phyloP scores from a whole-genome alignment of 2,888 invertebrate genomes.

The Selenia dentaria region DNA sequence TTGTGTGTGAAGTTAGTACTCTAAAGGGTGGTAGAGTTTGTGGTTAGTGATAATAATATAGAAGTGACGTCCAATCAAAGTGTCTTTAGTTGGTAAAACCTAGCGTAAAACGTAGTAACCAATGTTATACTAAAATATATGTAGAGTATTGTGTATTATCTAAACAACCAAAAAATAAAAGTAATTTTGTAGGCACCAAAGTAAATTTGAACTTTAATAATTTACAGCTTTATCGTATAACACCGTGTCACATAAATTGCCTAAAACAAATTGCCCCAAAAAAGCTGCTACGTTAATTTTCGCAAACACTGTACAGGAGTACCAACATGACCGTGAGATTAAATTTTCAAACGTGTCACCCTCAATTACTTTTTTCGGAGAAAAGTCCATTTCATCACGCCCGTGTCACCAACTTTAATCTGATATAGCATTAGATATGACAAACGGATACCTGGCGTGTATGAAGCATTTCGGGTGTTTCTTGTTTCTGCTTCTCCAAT shows the following conservation, averaged over 20 bases:
- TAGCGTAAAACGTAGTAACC: too few relatives aligned
- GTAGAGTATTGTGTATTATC: too few relatives aligned
- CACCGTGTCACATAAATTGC: slow-evolving; percentile 50
- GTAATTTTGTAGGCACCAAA: slow-evolving; percentile 20
- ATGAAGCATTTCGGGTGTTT: slow-evolving; percentile 15
- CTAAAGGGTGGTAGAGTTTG: neutral
- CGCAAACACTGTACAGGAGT: slow-evolving; percentile 50
- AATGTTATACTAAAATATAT: too few relatives aligned
- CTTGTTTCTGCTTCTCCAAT: slow-evolving; percentile 17
- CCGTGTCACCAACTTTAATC: slow-evolving; percentile 56
- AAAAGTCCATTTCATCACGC: slow-evolving; percentile 64
- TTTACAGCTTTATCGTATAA: slow-evolving; percentile 37
- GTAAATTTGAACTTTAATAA: slow-evolving; percentile 30
- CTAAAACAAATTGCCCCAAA: slow-evolving; percentile 53
- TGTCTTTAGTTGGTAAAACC: too few relatives aligned
- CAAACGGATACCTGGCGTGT: slow-evolving; percentile 43
- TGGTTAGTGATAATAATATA: neutral
- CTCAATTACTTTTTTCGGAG: slow-evolving; percentile 66
- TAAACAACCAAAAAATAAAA: slow-evolving; percentile 9
- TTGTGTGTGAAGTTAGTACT: neutral
- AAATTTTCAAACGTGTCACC: slow-evolving; percentile 72
- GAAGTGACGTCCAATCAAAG: too few relatives aligned
- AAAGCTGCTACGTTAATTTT: slow-evolving; percentile 67
- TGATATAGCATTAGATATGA: slow-evolving; percentile 48
- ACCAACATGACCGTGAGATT: slow-evolving; percentile 68